phyloP scores from a whole-genome alignment of 2,888 invertebrate species.

The Lasioglossum marginatum region DNA sequence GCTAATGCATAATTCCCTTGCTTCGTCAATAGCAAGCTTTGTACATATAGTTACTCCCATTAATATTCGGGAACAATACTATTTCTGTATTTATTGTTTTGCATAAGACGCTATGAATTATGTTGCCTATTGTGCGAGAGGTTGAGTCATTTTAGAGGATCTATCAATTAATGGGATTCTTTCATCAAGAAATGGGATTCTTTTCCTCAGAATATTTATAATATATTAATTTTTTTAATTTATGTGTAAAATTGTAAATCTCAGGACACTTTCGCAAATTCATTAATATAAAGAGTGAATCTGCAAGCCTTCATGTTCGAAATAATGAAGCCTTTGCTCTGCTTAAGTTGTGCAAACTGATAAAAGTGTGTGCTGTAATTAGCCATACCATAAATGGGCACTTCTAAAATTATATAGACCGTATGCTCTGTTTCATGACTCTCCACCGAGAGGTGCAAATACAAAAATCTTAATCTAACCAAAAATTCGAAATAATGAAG shows the following conservation, averaged over 20 bases:
- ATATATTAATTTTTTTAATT: not conserved
- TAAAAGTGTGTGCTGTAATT: not conserved
- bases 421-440: not conserved
- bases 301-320: not conserved
- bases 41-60: not conserved
- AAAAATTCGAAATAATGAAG: not conserved
- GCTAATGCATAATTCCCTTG: not conserved
- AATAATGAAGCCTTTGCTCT: not conserved
- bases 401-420: not conserved
- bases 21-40: not conserved
- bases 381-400: not conserved
- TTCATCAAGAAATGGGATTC: too few relatives aligned
- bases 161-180: too few relatives aligned
- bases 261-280: not conserved
- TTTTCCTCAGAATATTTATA: not conserved
- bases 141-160: not conserved
- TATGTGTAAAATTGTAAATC: not conserved
- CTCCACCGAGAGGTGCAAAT: not conserved
- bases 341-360: not conserved
- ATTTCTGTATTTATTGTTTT: conserved; percentile 6
- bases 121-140: not conserved
- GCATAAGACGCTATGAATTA: not conserved
- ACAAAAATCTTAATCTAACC: not conserved
- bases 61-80: not conserved
- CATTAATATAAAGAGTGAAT: not conserved